A percentile compares a stretch with the other conserved stretches of the same genome.
Conservation (phyloP, 1,140 invertebrate species). For the Xylocopa sonorina region DNA sequence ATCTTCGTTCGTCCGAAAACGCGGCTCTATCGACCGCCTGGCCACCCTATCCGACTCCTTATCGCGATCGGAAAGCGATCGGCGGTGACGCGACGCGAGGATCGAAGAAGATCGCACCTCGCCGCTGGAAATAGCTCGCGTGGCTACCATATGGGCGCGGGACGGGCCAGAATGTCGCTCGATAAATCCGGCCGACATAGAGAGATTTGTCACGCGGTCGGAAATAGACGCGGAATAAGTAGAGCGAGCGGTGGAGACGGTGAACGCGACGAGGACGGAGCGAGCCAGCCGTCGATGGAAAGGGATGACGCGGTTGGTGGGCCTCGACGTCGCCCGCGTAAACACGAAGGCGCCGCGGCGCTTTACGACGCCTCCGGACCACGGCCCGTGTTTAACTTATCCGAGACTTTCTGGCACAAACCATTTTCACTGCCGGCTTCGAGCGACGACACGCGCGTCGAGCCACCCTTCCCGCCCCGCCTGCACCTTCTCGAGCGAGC, state of each 20-base stretch:
- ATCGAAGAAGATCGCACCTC: constrained; percentile 47
- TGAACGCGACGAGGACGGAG: neutral
- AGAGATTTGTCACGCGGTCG: constrained; percentile 68
- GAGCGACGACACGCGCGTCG: constrained; percentile 71
- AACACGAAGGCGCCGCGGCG: constrained; percentile 80
- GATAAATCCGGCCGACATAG: constrained; percentile 64
- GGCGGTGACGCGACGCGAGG: constrained; percentile 9
- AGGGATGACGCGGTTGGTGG: constrained; percentile 75
- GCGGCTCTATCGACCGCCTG: too few species aligned
- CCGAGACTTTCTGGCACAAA: constrained; percentile 74
- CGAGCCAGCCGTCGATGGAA: constrained; percentile 51
- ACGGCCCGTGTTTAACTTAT: constrained; percentile 77
- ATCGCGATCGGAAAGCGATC: neutral
- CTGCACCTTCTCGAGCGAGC: neutral
- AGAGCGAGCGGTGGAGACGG: constrained; percentile 20
- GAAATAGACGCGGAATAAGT: constrained; percentile 65
- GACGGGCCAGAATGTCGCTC: constrained; percentile 62
- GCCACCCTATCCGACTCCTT: neutral
- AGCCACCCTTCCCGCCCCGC: neutral
- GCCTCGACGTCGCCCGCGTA: constrained; percentile 75
- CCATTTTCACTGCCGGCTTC: constrained; percentile 70
- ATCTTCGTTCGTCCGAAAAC: too few species aligned
- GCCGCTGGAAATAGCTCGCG: constrained; percentile 52
- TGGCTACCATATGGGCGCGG: constrained; percentile 66
- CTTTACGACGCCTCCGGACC: constrained; percentile 78